Conservation (phyloP, 2,797 vertebrate species). For the Paedocypris micromegethes region DNA sequence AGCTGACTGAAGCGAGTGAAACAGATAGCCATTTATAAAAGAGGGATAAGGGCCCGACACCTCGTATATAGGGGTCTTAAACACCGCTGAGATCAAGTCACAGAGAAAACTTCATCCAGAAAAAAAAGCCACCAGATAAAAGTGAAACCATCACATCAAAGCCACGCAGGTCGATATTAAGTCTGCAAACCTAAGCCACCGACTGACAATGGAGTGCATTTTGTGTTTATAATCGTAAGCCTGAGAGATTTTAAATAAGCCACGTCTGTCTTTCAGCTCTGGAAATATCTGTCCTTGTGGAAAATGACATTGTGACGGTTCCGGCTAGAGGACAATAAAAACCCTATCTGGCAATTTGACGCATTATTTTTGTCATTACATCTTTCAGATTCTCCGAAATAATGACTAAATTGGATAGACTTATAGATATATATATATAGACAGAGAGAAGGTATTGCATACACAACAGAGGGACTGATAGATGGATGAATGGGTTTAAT, state of each 20-base stretch:
- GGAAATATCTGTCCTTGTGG: conserved; percentile 13
- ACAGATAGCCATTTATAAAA: conserved; percentile 8
- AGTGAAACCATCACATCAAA: conserved; percentile 33
- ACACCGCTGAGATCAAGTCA: conserved; percentile 13
- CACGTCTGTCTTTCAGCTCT: conserved; percentile 21
- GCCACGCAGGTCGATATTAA: conserved; percentile 27
- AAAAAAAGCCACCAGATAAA: conserved; percentile 22
- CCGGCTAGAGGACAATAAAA: neutral
- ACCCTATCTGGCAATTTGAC: neutral
- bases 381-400: too few relatives aligned
- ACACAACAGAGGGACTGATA: too few relatives aligned
- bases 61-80: conserved; percentile 20
- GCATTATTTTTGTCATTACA: neutral
- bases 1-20: conserved; percentile 7
- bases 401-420: too few relatives aligned
- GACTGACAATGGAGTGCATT: conserved; percentile 38
- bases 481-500: too few relatives aligned
- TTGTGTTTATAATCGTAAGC: conserved; percentile 39
- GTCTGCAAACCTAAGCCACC: conserved; percentile 30
- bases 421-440: too few relatives aligned
- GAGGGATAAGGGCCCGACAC: conserved; percentile 22
- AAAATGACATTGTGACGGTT: neutral
- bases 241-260: conserved; percentile 39
- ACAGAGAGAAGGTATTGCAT: too few relatives aligned
- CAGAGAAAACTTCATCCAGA: conserved; percentile 13